Evolutionary conservation across 2,113 vertebrate genomes (phyloP), one percentile per base, ranked within the genome.

Genomic region (Lethenteron camtschaticum): DNA sequence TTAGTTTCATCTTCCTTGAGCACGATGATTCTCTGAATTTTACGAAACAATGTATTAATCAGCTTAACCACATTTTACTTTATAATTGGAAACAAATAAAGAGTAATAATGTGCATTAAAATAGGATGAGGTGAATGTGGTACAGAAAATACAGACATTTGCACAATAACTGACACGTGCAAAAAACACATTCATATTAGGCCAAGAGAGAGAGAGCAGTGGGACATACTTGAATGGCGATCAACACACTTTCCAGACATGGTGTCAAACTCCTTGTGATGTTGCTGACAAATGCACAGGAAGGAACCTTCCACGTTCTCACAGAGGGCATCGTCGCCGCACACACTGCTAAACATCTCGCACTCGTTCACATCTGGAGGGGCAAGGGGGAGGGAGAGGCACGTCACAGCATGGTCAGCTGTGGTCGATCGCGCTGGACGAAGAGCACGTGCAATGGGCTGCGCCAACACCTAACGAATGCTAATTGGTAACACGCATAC

Each of bases 341-440:
- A 99, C 70, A 96, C 85, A 11, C 85, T 81, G 70, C 84, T 85
- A 74, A 96, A 81, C 79, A 91, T 80, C 72, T 88, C 87, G 73
- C 94, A 96, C 79, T 99, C 94, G 18, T 99, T 90, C 77, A 95
- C 83, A 77, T 99, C 94, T 99, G 80, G 70, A 80, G 57, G 59
- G 55, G 59, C 55, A 57, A 70, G 57, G 9, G 59, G 63, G 57
- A 13, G 68, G 11, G 57, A 70, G 70, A 69, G 57, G 20, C 14
- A 73, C 20, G 4, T 66, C 16, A 57, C 66, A 56, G 56, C n/a
- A 69, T 68, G 71, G 63, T 11, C 0, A n/a, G 69, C 63, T 73
- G 70, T 16, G 55, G 69, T 69, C 57, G 56, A 68, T 58, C 58
- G 3, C 14, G 1, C 0, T 57, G 73, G 69, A 24, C 41, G 8